phyloP scores from a whole-genome alignment of 2,113 vertebrate genomes.

The Hippopotamus amphibius region DNA sequence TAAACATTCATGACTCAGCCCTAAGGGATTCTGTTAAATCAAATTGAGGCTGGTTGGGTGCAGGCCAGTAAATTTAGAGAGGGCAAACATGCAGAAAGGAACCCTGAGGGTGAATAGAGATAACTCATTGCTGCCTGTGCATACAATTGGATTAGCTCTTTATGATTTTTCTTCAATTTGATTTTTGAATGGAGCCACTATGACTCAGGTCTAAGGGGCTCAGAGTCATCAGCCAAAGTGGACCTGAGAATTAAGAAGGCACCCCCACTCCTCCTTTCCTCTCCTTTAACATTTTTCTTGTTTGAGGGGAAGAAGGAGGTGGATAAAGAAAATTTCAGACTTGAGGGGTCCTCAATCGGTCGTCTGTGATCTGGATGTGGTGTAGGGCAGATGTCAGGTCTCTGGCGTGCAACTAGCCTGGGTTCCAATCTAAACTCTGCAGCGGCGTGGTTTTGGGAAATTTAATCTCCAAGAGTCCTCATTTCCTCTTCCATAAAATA shows the following conservation, averaged over 20 bases:
- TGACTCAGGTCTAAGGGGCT: not conserved
- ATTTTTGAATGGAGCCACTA: slow-evolving; percentile 44
- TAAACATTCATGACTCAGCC: slow-evolving; percentile 25
- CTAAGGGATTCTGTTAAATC: slow-evolving; percentile 33
- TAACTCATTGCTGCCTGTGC: slow-evolving; percentile 6
- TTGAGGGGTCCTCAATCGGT: not conserved
- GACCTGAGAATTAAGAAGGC: not conserved
- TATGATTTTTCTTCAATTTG: slow-evolving; percentile 53
- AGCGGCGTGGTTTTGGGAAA: not conserved
- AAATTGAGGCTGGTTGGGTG: not conserved
- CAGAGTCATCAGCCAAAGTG: not conserved
- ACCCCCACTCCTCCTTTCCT: not conserved
- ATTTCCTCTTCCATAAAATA: slow-evolving; percentile 44
- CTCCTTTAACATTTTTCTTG: not conserved
- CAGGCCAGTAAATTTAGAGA: not conserved
- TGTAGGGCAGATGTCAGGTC: not conserved
- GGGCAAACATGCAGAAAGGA: not conserved
- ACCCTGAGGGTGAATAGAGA: not conserved
- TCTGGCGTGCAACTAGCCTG: not conserved
- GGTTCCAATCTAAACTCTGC: not conserved
- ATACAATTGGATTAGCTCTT: slow-evolving; percentile 44
- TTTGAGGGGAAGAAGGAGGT: not conserved
- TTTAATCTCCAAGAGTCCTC: slow-evolving; percentile 12
- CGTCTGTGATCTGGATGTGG: not conserved
- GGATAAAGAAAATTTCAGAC: not conserved